These are phyloP conservation scores for Chrysemys picta DNA, from an alignment of 2,113 vertebrate species.

Conservation along the genomic window DNA sequence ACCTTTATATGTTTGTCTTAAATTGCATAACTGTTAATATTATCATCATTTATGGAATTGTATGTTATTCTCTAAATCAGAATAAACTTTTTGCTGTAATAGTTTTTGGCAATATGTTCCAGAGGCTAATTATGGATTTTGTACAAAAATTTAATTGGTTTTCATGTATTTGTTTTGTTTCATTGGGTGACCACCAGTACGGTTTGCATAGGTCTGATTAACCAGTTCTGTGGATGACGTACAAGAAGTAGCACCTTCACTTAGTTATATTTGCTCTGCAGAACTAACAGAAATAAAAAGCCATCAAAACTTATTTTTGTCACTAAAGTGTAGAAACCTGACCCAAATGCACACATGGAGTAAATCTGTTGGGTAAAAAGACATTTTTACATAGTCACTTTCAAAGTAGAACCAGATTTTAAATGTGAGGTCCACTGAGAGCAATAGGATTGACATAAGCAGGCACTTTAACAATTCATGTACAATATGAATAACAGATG, in stretches of 20 bases:
- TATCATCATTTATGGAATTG: not conserved
- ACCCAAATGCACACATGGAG: not conserved
- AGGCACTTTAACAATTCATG: not conserved
- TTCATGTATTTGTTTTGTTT: not conserved
- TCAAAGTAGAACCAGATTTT: not conserved
- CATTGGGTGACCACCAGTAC: not conserved
- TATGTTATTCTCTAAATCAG: not conserved
- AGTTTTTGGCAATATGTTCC: not conserved
- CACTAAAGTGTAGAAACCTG: not conserved
- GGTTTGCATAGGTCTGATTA: not conserved
- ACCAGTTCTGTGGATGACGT: not conserved
- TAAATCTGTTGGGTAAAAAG: not conserved
- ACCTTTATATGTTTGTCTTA: not conserved
- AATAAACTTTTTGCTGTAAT: not conserved
- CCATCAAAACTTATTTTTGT: not conserved
- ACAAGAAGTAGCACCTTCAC: not conserved
- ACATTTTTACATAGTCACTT: not conserved
- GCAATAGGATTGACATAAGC: not conserved
- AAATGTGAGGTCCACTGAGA: not conserved
- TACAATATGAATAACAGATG: not conserved
- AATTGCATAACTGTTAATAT: not conserved
- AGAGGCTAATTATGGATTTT: not conserved
- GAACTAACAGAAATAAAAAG: not conserved
- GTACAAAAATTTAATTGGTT: not conserved
- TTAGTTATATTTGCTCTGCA: not conserved